Conservation (phyloP, 2,797 vertebrate genomes). For the Lacerta viridis region DNA sequence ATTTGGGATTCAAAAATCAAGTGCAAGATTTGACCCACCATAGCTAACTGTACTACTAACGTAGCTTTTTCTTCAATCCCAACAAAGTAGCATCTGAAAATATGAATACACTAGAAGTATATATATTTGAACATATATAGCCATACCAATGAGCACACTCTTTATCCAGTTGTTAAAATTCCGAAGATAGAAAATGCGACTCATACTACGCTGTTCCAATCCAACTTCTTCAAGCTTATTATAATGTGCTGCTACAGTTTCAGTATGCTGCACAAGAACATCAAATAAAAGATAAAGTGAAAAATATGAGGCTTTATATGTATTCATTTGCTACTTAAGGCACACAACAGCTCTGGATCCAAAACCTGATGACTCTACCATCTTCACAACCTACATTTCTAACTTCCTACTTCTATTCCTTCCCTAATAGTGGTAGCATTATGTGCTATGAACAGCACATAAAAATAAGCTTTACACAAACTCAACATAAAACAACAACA, state of each 20-base stretch:
- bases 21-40: not conserved
- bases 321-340: not conserved
- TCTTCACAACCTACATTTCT: not conserved
- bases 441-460: not conserved
- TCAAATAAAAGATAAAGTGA: not conserved
- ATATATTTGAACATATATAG: not conserved
- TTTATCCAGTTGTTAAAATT: constrained; percentile 99
- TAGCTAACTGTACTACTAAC: not conserved
- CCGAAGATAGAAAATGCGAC: constrained; percentile 94
- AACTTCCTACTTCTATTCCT: not conserved
- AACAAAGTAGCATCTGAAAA: not conserved
- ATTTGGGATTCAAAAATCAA: not conserved
- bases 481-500: not conserved
- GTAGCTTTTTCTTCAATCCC: not conserved
- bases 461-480: not conserved
- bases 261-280: constrained; percentile 42
- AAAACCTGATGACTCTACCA: not conserved
- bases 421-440: too few species aligned
- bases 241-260: constrained; percentile 93
- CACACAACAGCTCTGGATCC: not conserved
- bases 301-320: not conserved
- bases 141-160: constrained; percentile 94
- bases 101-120: not conserved
- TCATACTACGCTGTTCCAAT: constrained; percentile 89
- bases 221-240: constrained; percentile 94